Base-by-base conservation (phyloP, 2,113 vertebrate species). In the Oncorhynchus kisutch region DNA sequence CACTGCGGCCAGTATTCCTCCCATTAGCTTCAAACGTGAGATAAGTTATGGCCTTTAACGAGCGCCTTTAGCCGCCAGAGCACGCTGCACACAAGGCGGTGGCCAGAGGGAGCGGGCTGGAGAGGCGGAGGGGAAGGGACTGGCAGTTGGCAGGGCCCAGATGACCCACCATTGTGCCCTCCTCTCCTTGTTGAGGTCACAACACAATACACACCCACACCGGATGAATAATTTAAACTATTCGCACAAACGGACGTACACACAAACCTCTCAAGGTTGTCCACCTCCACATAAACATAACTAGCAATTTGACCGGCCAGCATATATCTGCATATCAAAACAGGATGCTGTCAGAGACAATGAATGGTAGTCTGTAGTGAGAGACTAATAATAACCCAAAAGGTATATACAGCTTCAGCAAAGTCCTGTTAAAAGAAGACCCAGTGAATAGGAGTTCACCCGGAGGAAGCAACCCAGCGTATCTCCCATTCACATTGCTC, bases 11-110 rank as follows among this genome's bases (percentile, higher is more conserved):
- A 92, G 92, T 94, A 91, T 94, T 94, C 92, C 86, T 92, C 92
- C 94, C 93, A 94, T 94, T 94, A 94, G 91, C 90, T 94, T 94
- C 94, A 93, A 94, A 92, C 85, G 84, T 89, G 87, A 92, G 89
- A 90, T 94, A 94, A 94, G 91, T 94, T 94, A 94, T 93, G 87
- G 92, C 91, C 91, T 92, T 93, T 92, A 94, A 94, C 89, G 85
- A 94, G 91, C 79, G 82, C 91, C 90, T 93, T 91, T 88, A 92
- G 92, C 92, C 88, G 86, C 89, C 87, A 91, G 89, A 91, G 88
- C 88, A 91, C 78, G 84, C 85, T 89, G 82, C 88, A 88, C 90
- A 88, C 88, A 88, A 89, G 49, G n/a, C 25, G 25, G 22, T 45
- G 67, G 71, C 72, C 11, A 45, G 74, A 9, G 77, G 66, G 76